Conservation (phyloP, 2,797 vertebrate genomes). For the Urophycis tenuis region DNA sequence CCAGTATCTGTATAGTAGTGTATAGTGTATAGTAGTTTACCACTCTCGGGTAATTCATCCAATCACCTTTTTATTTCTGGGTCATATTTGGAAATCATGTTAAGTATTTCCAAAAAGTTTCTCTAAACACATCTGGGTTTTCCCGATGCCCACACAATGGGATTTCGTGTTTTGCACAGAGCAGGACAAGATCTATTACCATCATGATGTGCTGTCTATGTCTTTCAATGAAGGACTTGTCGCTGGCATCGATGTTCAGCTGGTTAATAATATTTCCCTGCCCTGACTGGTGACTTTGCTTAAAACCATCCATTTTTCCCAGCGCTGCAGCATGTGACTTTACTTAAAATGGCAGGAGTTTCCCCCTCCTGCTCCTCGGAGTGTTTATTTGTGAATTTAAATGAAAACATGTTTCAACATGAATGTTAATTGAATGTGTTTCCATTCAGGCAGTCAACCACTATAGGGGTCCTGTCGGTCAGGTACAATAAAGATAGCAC, state of each 20-base stretch:
- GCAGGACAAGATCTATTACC: not conserved
- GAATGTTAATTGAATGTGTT: too few relatives aligned
- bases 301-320: not conserved
- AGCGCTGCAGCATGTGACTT: not conserved
- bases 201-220: conserved; percentile 11
- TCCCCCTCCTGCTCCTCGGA: too few relatives aligned
- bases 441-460: too few relatives aligned
- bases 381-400: too few relatives aligned
- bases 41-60: conserved; percentile 1
- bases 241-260: conserved; percentile 1
- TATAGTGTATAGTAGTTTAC: not conserved
- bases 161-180: conserved; percentile 4
- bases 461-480: too few relatives aligned
- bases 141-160: conserved; percentile 6
- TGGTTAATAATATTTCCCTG: conserved; percentile 11
- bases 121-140: not conserved
- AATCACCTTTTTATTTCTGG: not conserved
- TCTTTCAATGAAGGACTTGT: not conserved
- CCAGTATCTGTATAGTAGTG: too few relatives aligned
- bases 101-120: conserved; percentile 12
- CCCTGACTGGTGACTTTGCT: conserved; percentile 10
- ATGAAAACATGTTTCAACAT: too few relatives aligned
- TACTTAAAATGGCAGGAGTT: too few relatives aligned
- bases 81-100: conserved; percentile 10
- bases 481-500: too few relatives aligned